phyloP scores from a whole-genome alignment of 2,888 invertebrate genomes.

The Rhorus exstirpatorius region DNA sequence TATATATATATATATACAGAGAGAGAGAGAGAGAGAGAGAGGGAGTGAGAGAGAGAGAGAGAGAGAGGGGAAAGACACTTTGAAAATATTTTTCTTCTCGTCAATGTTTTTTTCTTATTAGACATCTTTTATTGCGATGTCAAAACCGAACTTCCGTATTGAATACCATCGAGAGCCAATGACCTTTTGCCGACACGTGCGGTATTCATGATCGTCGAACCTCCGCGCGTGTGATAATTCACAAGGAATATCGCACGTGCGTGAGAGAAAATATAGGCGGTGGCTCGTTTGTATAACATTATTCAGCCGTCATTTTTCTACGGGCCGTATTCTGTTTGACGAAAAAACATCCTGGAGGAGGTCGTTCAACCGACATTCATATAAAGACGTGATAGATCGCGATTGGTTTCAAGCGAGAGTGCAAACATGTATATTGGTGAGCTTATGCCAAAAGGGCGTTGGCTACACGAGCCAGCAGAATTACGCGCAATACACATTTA shows the following conservation, averaged over 20 bases:
- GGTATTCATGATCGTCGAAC: not conserved
- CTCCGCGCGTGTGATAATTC: too few relatives aligned
- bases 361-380: slow-evolving; percentile 43
- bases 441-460: slow-evolving; percentile 27
- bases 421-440: not conserved
- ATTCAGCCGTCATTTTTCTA: not conserved
- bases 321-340: not conserved
- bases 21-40: too few relatives aligned
- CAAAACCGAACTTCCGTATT: slow-evolving; percentile 8
- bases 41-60: too few relatives aligned
- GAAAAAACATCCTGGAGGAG: slow-evolving; percentile 30
- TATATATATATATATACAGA: too few relatives aligned
- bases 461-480: too few relatives aligned
- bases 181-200: slow-evolving; percentile 26
- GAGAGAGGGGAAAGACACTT: too few relatives aligned
- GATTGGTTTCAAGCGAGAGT: not conserved
- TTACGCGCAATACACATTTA: too few relatives aligned
- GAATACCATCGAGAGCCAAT: slow-evolving; percentile 33
- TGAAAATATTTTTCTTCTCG: too few relatives aligned
- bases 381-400: not conserved
- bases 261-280: too few relatives aligned
- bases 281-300: too few relatives aligned
- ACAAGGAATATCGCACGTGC: too few relatives aligned
- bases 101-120: not conserved
- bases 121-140: not conserved